phyloP scores from a whole-genome alignment of 2,113 vertebrate genomes.

The Oryctolagus cuniculus region mOryCun1.1 NC_091440.1:122448501-122449000 shows the following conservation, averaged over 20 bases:
- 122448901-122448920: neutral
- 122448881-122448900: neutral
- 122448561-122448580: neutral
- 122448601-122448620: neutral
- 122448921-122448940: neutral
- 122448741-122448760: neutral
- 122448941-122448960: neutral
- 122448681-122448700: neutral
- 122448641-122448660: neutral
- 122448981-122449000: neutral
- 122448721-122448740: neutral
- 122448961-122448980: neutral
- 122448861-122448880: neutral
- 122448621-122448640: neutral
- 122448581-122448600: neutral
- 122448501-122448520: neutral
- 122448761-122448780: neutral
- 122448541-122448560: neutral
- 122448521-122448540: conserved; percentile 37
- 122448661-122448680: neutral
- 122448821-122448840: neutral
- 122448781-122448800: neutral
- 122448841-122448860: neutral
- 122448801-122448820: neutral
- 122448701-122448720: neutral